A percentile compares a stretch with the other conserved stretches of the same genome.
These are phyloP conservation scores for Nudaria mundana DNA, from an alignment of 2,888 invertebrate species.

Conservation along the genomic window DNA sequence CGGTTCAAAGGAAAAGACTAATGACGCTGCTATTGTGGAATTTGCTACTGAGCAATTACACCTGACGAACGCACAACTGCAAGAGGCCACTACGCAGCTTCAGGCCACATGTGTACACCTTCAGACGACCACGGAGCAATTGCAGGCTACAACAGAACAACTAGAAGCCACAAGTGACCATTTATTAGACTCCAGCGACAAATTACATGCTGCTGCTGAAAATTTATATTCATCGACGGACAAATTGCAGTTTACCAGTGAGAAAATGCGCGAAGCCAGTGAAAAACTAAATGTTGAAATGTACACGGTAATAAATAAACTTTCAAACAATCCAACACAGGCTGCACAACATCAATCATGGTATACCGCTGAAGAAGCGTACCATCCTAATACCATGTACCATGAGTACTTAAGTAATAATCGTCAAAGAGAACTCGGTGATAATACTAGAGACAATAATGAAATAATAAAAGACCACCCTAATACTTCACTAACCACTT, in stretches of 20 bases:
- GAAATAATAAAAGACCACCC: no score
- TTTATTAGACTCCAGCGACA: slow-evolving; percentile 6
- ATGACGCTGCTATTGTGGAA: no score
- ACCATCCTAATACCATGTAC: neutral
- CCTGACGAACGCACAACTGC: neutral
- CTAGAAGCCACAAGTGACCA: slow-evolving; percentile 2
- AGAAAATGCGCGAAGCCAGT: neutral
- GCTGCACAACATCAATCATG: neutral
- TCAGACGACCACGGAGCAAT: slow-evolving; percentile 2
- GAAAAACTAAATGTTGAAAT: neutral
- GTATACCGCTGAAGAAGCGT: neutral
- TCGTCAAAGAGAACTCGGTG: neutral
- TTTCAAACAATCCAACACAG: neutral
- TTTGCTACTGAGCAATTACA: slow-evolving; percentile 3
- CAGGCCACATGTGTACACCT: neutral
- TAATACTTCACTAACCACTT: neutral
- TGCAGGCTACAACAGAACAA: slow-evolving; percentile 2
- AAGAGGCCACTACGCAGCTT: neutral
- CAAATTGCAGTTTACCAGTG: slow-evolving; percentile 1
- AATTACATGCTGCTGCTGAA: slow-evolving; percentile 1
- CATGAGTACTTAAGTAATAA: neutral
- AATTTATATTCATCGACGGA: slow-evolving; percentile 1
- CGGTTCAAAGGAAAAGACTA: no score
- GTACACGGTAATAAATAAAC: neutral
- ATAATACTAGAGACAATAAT: neutral